Conservation (phyloP, 1,140 invertebrate species). For the Trypoxylus dichotomus region DNA sequence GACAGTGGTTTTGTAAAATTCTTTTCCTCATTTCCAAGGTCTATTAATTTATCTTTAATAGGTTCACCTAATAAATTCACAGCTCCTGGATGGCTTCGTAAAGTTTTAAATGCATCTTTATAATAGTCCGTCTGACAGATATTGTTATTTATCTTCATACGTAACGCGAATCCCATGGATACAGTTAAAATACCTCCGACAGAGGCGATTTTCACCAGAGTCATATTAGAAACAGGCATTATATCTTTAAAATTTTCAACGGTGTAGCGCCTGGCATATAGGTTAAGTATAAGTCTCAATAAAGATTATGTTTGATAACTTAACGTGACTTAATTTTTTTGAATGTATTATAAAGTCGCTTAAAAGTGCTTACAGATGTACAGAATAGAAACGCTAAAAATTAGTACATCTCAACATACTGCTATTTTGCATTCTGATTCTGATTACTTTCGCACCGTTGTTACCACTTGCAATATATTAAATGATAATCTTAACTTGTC, state of each 20-base stretch:
- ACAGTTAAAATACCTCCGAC: conserved; percentile 56
- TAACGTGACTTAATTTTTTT: too few species aligned
- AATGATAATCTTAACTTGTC: too few species aligned
- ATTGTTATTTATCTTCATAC: conserved; percentile 55
- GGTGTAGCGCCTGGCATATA: conserved; percentile 63
- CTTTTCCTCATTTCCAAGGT: conserved; percentile 58
- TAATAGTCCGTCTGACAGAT: conserved; percentile 59
- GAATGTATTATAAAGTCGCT: too few species aligned
- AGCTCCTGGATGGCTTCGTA: conserved; percentile 60
- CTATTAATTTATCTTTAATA: conserved; percentile 62
- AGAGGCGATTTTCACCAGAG: conserved; percentile 57
- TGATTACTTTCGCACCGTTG: too few species aligned
- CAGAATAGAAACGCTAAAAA: too few species aligned
- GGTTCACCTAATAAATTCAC: conserved; percentile 65
- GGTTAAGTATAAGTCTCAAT: conserved; percentile 67
- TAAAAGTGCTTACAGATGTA: too few species aligned
- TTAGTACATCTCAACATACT: too few species aligned
- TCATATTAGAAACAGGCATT: conserved; percentile 50
- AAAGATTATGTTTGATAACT: too few species aligned
- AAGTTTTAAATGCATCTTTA: conserved; percentile 58
- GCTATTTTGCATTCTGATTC: too few species aligned
- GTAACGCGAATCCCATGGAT: conserved; percentile 54
- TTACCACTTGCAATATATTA: too few species aligned
- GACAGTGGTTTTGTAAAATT: conserved; percentile 58
- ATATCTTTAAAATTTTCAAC: conserved; percentile 4